A percentile compares a stretch with the other conserved stretches of the same genome.
These are phyloP conservation scores for Batillaria attramentaria DNA, from an alignment of 1,140 invertebrate species.

Conservation along the genomic window DNA sequence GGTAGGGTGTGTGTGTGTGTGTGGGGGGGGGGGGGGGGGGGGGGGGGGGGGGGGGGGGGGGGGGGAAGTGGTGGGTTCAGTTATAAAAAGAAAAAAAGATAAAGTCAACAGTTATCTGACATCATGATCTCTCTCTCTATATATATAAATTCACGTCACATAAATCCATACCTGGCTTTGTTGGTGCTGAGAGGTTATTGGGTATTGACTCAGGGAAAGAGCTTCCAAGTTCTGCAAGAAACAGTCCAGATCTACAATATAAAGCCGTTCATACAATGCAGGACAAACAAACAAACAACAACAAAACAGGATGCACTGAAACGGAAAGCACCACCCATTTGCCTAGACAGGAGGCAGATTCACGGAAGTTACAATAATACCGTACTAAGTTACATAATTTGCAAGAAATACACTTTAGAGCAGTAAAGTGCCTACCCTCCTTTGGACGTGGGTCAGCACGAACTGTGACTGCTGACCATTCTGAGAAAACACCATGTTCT, in stretches of 20 bases:
- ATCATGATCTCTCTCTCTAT: background rate
- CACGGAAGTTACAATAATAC: background rate
- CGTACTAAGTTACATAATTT: background rate
- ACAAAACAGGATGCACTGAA: background rate
- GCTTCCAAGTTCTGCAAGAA: background rate
- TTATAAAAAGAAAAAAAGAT: too few species aligned
- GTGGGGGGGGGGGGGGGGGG: background rate
- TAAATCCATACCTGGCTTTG: background rate
- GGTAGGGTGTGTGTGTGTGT: too few species aligned
- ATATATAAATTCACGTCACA: background rate
- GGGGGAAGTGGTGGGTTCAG: background rate
- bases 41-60: too few species aligned
- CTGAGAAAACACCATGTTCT: background rate
- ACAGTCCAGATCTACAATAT: background rate
- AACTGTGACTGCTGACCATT: conserved; percentile 18
- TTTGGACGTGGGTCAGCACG: background rate
- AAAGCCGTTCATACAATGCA: background rate
- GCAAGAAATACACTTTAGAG: background rate
- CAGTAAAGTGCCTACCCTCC: too few species aligned
- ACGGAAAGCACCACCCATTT: background rate
- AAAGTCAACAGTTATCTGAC: background rate
- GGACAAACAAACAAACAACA: background rate
- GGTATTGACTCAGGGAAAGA: background rate
- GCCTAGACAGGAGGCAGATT: background rate
- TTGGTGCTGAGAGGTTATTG: background rate